A percentile compares a stretch with the other conserved stretches of the same genome.
These are phyloP conservation scores for Daktulosphaira vitifoliae DNA, from an alignment of 1,140 invertebrate species.

Conservation along the genomic window DNA sequence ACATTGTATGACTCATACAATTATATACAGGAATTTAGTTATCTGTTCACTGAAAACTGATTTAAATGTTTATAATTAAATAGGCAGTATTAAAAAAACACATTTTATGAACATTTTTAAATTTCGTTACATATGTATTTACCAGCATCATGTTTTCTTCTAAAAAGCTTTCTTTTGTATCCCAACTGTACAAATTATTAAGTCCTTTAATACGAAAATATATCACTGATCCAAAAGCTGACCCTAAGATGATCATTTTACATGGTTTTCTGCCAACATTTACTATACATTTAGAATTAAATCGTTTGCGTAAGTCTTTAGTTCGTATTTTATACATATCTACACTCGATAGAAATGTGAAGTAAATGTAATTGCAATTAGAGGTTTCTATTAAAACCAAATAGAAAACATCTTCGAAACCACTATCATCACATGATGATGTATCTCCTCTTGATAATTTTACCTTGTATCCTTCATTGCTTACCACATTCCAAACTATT, in stretches of 20 bases:
- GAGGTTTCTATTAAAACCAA: slow-evolving; percentile 45
- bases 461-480: slow-evolving; percentile 35
- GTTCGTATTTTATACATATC: slow-evolving; percentile 50
- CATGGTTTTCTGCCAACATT: slow-evolving; percentile 50
- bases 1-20: too few species aligned
- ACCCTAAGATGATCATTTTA: slow-evolving; percentile 51
- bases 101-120: too few species aligned
- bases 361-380: slow-evolving; percentile 48
- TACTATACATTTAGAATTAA: slow-evolving; percentile 46
- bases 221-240: slow-evolving; percentile 49
- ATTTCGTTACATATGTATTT: neutral
- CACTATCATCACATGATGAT: slow-evolving; percentile 45
- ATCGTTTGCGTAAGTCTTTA: slow-evolving; percentile 46
- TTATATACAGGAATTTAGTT: too few species aligned
- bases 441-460: slow-evolving; percentile 43
- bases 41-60: too few species aligned
- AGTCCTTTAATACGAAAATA: slow-evolving; percentile 50
- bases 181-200: slow-evolving; percentile 54
- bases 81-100: too few species aligned
- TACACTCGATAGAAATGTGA: slow-evolving; percentile 51
- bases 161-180: slow-evolving; percentile 50
- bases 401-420: neutral
- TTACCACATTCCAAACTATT: slow-evolving; percentile 33
- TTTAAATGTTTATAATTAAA: too few species aligned
- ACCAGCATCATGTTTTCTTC: slow-evolving; percentile 49